A percentile compares a stretch with the other conserved stretches of the same genome.
Evolutionary conservation across 1,140 invertebrate species (phyloP).

Genomic region (Penaeus chinensis): DNA sequence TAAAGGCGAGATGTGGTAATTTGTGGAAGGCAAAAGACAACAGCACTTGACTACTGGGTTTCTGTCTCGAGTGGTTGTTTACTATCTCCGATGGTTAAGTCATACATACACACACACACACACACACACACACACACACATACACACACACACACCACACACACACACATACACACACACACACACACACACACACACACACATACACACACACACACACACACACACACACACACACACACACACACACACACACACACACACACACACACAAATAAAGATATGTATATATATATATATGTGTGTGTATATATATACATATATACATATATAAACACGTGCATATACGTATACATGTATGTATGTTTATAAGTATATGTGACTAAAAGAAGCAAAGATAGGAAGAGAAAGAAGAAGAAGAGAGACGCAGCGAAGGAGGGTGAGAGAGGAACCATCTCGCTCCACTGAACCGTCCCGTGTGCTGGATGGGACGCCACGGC

Average conservation of each 20-base stretch:
- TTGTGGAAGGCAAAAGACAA: no score
- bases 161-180: no score
- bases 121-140: not conserved
- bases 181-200: not conserved
- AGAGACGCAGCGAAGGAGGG: no score
- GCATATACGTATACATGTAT: not conserved
- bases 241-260: slow-evolving; percentile 2
- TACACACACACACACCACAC: no score
- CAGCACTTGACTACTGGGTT: no score
- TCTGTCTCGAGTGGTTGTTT: no score
- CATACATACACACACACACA: not conserved
- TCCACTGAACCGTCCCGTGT: slow-evolving; percentile 7
- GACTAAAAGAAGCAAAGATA: no score
- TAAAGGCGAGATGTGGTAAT: no score
- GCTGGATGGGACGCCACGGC: not conserved
- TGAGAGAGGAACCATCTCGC: not conserved
- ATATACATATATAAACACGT: not conserved
- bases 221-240: not conserved
- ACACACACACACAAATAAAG: not conserved
- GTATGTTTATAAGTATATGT: not conserved
- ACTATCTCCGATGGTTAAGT: no score
- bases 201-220: no score
- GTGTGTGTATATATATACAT: slow-evolving; percentile 6
- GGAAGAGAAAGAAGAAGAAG: no score
- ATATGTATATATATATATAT: not conserved